phyloP scores from a whole-genome alignment of 2,888 invertebrate species.

The Abrostola triplasia region DNA sequence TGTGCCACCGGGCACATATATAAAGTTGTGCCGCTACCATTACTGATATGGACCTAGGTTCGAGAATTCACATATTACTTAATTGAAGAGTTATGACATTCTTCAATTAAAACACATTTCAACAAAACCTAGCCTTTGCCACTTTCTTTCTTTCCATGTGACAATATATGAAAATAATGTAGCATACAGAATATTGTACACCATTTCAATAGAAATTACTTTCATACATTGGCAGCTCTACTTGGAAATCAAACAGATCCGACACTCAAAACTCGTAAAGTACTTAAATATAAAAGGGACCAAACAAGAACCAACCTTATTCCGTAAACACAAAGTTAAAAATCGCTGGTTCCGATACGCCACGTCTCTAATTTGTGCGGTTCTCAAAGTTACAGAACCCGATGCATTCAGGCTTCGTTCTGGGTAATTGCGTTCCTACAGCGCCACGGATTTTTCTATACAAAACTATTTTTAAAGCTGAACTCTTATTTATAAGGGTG shows the following conservation, averaged over 20 bases:
- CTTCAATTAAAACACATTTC: too few species aligned
- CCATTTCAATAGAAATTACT: too few species aligned
- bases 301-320: background rate
- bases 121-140: too few species aligned
- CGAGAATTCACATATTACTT: too few species aligned
- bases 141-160: too few species aligned
- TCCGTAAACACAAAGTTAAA: background rate
- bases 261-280: background rate
- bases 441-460: conserved; percentile 4
- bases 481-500: conserved; percentile 4
- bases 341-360: background rate
- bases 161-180: too few species aligned
- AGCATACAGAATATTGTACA: too few species aligned
- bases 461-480: conserved; percentile 9
- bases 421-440: conserved; percentile 27
- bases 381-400: conserved; percentile 19
- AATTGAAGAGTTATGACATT: too few species aligned
- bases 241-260: conserved; percentile 4
- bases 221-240: too few species aligned
- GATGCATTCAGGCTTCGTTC: conserved; percentile 16
- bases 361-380: conserved; percentile 15
- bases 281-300: background rate
- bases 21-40: too few species aligned
- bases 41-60: too few species aligned
- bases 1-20: too few species aligned